Base-by-base conservation (phyloP, 2,113 vertebrate species). In the Xenotilapia leptura region DNA sequence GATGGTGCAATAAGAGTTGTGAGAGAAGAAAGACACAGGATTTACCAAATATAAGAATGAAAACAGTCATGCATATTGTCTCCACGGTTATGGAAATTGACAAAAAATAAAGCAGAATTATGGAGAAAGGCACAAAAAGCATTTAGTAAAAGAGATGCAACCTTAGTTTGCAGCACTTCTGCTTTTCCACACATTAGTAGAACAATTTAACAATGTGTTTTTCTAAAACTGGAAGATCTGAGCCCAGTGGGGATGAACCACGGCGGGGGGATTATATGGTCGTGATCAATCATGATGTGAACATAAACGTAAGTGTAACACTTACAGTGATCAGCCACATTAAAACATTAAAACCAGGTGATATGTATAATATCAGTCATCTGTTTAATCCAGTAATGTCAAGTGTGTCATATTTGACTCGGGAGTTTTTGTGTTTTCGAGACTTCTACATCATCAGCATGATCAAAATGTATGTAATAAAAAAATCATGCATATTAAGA, bases 291-390 rank as follows among this genome's bases (percentile, higher is more conserved):
- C 6, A 3, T 11, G 6, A 36, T 36, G 17, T 62, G 58, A 45
- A 26, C 40, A 12, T 28, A 45, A 75, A 75, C 0, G 1, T 2
- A 47, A 19, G 21, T 47, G 9, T 28, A 47, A 45, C 40, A 2
- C 23, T 73, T 28, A 47, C 9, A 73, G 14, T 47, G 2, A 73
- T 73, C 0, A 75, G 2, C 42, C 70, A 5, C 70, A 70, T 21
- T 65, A 65, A 65, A 73, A 73, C 65, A 17, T 45, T 26, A 75
- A 49, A 75, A 49, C 42, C 42, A 75, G 42, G 14, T 3, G 6
- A 49, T 31, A 11, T 77, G 0, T 77, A 0, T 31, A 77, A 49
- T 2, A 31, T 19, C 70, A 49, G 17, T 49, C 70, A 77, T 49
- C 60, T 21, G 10, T 1, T 65, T 65, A 38, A 65, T 38, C 19